These are phyloP conservation scores for Xylota sylvarum DNA, from an alignment of 2,888 invertebrate genomes.

Conservation along the genomic window DNA sequence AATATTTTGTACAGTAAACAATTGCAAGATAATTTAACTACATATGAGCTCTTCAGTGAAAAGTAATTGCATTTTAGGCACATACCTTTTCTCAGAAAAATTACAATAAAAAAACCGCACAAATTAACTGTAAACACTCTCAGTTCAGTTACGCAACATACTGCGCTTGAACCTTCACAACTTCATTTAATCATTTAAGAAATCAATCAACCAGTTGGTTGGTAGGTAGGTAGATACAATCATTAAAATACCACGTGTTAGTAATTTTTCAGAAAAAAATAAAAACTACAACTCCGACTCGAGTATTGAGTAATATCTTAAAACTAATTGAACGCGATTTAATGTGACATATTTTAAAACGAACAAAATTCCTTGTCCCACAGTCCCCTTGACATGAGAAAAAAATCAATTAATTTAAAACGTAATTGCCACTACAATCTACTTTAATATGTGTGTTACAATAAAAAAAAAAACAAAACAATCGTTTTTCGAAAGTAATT, in stretches of 20 bases:
- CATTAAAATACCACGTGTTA: neutral
- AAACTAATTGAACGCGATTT: neutral
- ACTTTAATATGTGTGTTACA: neutral
- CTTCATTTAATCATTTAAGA: neutral
- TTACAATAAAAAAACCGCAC: neutral
- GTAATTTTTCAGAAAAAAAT: constrained; percentile 2
- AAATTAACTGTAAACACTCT: neutral
- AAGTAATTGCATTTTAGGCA: no score
- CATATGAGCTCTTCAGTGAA: no score
- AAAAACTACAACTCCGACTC: neutral
- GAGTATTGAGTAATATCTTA: constrained; percentile 1
- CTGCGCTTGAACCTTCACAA: neutral
- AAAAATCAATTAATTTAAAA: constrained; percentile 21
- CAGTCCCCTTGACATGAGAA: constrained; percentile 8
- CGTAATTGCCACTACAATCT: constrained; percentile 9
- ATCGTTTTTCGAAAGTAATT: constrained; percentile 57
- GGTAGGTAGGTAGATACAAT: neutral
- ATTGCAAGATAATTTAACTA: no score
- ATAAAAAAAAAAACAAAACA: constrained; percentile 41
- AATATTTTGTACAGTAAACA: no score
- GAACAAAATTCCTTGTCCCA: neutral
- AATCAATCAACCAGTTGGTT: neutral
- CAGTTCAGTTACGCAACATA: neutral
- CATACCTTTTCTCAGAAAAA: neutral
- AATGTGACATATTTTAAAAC: neutral